Conservation (phyloP, 1,140 invertebrate genomes). For the Dufourea novaeangliae region DNA sequence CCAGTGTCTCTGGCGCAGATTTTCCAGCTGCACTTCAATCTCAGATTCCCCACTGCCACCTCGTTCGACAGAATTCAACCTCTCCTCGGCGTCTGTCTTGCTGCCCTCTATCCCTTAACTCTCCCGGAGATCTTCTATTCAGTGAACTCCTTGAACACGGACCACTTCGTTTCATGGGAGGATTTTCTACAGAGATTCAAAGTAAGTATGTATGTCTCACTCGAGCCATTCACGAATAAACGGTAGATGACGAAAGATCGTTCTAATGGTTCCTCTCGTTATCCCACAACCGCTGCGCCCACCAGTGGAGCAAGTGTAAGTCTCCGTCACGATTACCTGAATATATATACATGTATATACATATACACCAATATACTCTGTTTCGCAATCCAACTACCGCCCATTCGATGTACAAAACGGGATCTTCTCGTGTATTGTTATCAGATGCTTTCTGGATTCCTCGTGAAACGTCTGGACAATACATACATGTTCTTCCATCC, state of each 20-base stretch:
- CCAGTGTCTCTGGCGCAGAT: constrained; percentile 96
- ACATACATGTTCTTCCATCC: constrained; percentile 99
- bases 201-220: constrained; percentile 71
- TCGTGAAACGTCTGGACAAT: constrained; percentile 94
- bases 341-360: too few species aligned
- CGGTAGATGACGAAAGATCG: neutral
- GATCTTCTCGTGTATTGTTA: constrained; percentile 26
- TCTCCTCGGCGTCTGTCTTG: constrained; percentile 94
- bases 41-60: constrained; percentile 93
- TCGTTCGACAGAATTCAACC: constrained; percentile 94
- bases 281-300: neutral
- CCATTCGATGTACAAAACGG: constrained; percentile 9
- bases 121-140: constrained; percentile 96
- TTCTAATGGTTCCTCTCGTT: neutral
- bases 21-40: constrained; percentile 95
- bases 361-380: too few species aligned
- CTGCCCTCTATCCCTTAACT: constrained; percentile 94
- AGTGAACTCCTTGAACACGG: constrained; percentile 91
- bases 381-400: neutral
- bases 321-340: too few species aligned
- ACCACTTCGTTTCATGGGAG: constrained; percentile 92
- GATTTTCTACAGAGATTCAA: constrained; percentile 94
- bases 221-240: neutral
- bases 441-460: constrained; percentile 89
- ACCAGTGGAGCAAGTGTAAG: constrained; percentile 11